These are phyloP conservation scores for Blastobasis adustella DNA, from an alignment of 2,888 invertebrate genomes.

Conservation along the genomic window DNA sequence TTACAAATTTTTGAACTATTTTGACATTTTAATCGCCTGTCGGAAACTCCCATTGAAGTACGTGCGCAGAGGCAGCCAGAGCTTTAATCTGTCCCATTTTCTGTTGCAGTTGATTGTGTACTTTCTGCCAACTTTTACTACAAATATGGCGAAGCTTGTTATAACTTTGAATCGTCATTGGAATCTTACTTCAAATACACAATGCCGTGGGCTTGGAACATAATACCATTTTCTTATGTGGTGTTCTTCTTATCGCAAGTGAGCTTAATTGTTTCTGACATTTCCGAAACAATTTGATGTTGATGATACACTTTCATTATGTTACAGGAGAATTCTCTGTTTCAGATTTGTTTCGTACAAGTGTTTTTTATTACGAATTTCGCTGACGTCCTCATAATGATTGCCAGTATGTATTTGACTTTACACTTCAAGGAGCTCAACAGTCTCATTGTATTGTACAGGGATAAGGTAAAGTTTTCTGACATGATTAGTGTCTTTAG, in stretches of 20 bases:
- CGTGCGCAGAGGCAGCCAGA: no score
- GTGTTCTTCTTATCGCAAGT: neutral
- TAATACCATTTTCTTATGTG: neutral
- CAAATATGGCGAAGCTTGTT: slow-evolving; percentile 2
- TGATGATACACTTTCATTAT: neutral
- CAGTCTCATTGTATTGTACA: neutral
- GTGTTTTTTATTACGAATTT: slow-evolving; percentile 4
- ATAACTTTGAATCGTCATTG: neutral
- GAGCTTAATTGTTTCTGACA: neutral
- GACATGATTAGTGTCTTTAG: neutral
- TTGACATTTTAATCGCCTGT: no score
- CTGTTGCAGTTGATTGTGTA: neutral
- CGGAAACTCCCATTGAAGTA: no score
- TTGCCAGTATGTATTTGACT: slow-evolving; percentile 7
- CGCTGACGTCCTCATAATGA: slow-evolving; percentile 5
- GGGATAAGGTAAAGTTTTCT: slow-evolving; percentile 3
- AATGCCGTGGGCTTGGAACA: neutral
- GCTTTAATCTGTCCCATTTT: no score
- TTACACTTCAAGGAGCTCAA: slow-evolving; percentile 5
- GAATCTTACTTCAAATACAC: slow-evolving; percentile 5
- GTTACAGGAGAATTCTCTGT: neutral
- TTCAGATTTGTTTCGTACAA: neutral
- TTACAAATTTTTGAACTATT: no score
- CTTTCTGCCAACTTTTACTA: slow-evolving; percentile 4
- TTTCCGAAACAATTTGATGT: neutral